Conservation (phyloP, 2,888 invertebrate species). For the Tetheella fluctuosa region DNA sequence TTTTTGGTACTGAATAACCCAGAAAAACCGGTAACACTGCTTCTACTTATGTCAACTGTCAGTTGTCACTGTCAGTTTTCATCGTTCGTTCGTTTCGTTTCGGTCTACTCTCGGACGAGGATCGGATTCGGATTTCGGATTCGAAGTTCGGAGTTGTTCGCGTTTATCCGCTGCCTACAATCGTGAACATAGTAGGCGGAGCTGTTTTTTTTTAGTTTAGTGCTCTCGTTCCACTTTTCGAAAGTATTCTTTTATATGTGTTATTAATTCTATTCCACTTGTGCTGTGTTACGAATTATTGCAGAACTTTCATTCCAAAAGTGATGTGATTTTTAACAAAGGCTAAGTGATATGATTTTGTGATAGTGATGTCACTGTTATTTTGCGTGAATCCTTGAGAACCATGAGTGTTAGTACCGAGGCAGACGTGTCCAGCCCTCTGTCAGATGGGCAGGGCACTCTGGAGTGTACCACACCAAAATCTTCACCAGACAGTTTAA, state of each 20-base stretch:
- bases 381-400: constrained; percentile 72
- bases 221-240: constrained; percentile 81
- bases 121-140: too few relatives aligned
- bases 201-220: constrained; percentile 64
- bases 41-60: too few relatives aligned
- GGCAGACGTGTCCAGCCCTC: constrained; percentile 72
- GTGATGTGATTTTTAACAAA: constrained; percentile 62
- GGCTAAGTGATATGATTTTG: constrained; percentile 54
- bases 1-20: too few relatives aligned
- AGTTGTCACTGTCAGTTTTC: too few relatives aligned
- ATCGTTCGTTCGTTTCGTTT: too few relatives aligned
- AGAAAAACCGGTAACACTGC: too few relatives aligned
- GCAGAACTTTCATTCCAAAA: constrained; percentile 42
- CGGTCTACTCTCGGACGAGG: too few relatives aligned
- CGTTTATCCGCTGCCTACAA: constrained; percentile 46
- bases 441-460: constrained; percentile 71
- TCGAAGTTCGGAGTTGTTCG: constrained; percentile 38
- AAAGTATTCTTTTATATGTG: constrained; percentile 61
- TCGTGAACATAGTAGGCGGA: constrained; percentile 71
- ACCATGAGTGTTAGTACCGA: constrained; percentile 81
- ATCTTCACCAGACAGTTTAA: constrained; percentile 64
- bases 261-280: constrained; percentile 47
- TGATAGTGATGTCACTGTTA: constrained; percentile 78
- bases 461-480: constrained; percentile 61
- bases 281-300: constrained; percentile 38